Evolutionary conservation across 2,888 invertebrate species (phyloP).

Genomic region (Lysandra bellargus): DNA sequence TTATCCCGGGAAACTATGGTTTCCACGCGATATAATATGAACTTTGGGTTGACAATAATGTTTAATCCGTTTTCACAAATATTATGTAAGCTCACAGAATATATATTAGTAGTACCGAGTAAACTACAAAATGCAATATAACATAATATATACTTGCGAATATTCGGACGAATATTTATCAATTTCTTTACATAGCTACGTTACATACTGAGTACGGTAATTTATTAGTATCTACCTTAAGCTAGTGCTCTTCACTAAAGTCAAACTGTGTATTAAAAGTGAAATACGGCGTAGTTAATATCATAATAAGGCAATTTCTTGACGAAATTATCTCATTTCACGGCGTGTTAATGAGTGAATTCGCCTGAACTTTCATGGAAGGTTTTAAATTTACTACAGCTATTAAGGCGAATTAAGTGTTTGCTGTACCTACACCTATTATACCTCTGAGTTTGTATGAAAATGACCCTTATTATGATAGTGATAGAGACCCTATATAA

Average conservation of each 20-base stretch:
- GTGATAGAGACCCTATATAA: not conserved
- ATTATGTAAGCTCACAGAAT: too few relatives aligned
- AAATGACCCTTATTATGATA: not conserved
- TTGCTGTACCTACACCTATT: not conserved
- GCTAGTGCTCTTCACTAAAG: not conserved
- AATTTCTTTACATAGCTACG: not conserved
- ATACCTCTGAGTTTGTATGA: not conserved
- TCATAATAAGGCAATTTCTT: constrained; percentile 6
- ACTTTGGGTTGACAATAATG: not conserved
- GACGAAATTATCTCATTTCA: constrained; percentile 37
- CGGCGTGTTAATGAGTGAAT: constrained; percentile 35
- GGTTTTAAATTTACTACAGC: constrained; percentile 27
- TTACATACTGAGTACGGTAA: too few relatives aligned
- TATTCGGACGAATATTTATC: not conserved
- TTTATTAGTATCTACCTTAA: not conserved
- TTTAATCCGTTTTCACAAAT: not conserved
- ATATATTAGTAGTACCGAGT: too few relatives aligned
- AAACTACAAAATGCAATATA: too few relatives aligned
- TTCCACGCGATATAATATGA: too few relatives aligned
- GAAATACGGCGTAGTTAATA: constrained; percentile 8
- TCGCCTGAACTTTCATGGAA: constrained; percentile 23
- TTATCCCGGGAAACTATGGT: too few relatives aligned
- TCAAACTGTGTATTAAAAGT: not conserved
- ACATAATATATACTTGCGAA: not conserved
- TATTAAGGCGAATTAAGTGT: constrained; percentile 18